Base-by-base conservation (phyloP, 2,888 invertebrate species). In the Pristionchus japonicus region DNA sequence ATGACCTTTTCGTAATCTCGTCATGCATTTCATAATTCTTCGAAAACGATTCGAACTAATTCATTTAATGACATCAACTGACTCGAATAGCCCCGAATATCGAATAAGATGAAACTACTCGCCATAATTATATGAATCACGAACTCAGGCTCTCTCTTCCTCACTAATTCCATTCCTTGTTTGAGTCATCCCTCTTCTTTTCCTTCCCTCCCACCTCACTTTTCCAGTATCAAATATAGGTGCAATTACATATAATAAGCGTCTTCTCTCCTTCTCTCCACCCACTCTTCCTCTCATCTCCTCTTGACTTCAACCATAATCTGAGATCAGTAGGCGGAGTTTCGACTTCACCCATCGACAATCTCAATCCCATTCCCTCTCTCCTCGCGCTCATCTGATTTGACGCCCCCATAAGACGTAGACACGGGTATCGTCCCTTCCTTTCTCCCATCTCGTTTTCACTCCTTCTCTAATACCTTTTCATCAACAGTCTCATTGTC, bases 161-260 rank as follows among this genome's bases (percentile, higher is more conserved):
- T 11, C 9, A 37, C 70, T 70, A 70, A 70, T 70, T 70, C 20
- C 37, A 70, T 70, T 70, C 37, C 20, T 20, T 15, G 3, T 34
- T 34, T 70, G 70, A 70, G 23, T 37, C 70, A 37, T 77, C 77
- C 15, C 27, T 27, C n/a, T 11, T 13, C 77, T 77, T 20, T 67
- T 43, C 43, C 77, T 40, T 77, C 43, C 40, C 70, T 77, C 43
- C 77, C 77, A 77, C 77, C n/a, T 43, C 40, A 43, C 23, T 43
- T 77, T 70, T 43, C 27, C 77, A n/a, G 13, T 67, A 15, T 34
- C 67, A 31, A 67, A 77, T 43, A 77, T 77, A 77, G 43, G n/a
- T 77, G 77, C 27, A 77, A 77, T 77, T 77, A 47, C n/a, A n/a
- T 43, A 77, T 77, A 77, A 77, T 77, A 77, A 77, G 77, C 43